Conservation (phyloP, 1,140 invertebrate genomes). For the Oncopeltus fasciatus region DNA sequence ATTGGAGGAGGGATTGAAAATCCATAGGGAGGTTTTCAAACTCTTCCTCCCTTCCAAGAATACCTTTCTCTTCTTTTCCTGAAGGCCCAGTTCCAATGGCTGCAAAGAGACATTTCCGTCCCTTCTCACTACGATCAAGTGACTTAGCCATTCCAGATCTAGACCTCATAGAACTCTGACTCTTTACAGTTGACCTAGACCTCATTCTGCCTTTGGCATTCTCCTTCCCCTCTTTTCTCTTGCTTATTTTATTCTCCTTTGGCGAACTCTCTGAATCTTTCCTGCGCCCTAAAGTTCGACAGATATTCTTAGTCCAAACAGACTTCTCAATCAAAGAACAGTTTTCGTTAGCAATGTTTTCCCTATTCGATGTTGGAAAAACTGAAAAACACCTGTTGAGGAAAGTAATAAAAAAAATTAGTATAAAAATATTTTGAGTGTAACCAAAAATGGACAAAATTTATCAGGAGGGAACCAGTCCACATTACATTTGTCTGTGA, state of each 20-base stretch:
- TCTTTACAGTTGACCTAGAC: conserved; percentile 21
- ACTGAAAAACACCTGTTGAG: conserved; percentile 23
- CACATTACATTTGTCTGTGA: too few relatives aligned
- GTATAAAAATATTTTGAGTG: too few relatives aligned
- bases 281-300: neutral
- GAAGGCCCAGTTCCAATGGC: too few relatives aligned
- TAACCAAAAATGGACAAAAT: too few relatives aligned
- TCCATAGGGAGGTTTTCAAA: conserved; percentile 41
- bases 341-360: neutral
- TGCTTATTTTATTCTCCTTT: conserved; percentile 17
- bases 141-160: conserved; percentile 21
- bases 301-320: neutral
- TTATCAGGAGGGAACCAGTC: too few relatives aligned
- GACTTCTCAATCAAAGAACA: neutral
- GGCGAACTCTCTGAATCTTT: conserved; percentile 12
- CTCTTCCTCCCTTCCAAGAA: conserved; percentile 3
- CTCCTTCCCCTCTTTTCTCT: conserved; percentile 21
- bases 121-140: conserved; percentile 19
- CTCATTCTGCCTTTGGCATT: conserved; percentile 18
- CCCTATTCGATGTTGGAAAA: conserved; percentile 20
- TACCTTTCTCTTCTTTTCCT: neutral
- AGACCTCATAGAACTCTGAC: conserved; percentile 12
- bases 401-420: conserved; percentile 6
- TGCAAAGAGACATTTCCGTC: conserved; percentile 9
- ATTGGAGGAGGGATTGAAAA: conserved; percentile 39